These are phyloP conservation scores for Neodontobutis hainanensis DNA, from an alignment of 2,113 vertebrate species.

Conservation along the genomic window DNA sequence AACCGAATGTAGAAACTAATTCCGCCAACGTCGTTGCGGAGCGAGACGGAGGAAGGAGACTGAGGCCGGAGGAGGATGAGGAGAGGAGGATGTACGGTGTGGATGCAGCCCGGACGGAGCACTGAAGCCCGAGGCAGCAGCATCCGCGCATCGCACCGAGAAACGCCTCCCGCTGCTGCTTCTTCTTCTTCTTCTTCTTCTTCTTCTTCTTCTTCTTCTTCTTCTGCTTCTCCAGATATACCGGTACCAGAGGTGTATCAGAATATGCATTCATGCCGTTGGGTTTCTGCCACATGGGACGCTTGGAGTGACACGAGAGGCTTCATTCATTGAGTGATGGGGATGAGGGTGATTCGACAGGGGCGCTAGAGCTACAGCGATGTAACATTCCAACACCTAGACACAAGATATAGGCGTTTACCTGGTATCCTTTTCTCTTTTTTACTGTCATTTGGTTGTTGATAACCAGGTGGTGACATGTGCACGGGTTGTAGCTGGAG, in stretches of 20 bases:
- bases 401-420: not conserved
- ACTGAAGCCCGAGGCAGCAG: constrained; percentile 45
- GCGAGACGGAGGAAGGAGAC: constrained; percentile 36
- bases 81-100: constrained; percentile 44
- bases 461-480: constrained; percentile 45
- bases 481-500: constrained; percentile 54
- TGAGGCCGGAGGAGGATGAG: constrained; percentile 25
- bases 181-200: constrained; percentile 17
- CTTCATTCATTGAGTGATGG: constrained; percentile 60
- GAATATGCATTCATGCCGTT: constrained; percentile 37
- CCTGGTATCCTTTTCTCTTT: constrained; percentile 12
- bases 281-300: constrained; percentile 24
- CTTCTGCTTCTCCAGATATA: constrained; percentile 27
- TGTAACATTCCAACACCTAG: constrained; percentile 14
- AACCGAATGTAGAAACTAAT: constrained; percentile 97
- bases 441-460: constrained; percentile 30
- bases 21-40: constrained; percentile 67
- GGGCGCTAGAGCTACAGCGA: constrained; percentile 31
- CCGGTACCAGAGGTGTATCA: constrained; percentile 30
- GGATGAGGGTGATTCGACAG: constrained; percentile 36
- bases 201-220: constrained; percentile 14
- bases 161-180: constrained; percentile 38
- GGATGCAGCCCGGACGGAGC: constrained; percentile 56
- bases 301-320: constrained; percentile 61
- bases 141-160: constrained; percentile 48